These are phyloP conservation scores for Rallus limicola DNA, from an alignment of 2,113 vertebrate genomes.

Conservation along the genomic window DNA sequence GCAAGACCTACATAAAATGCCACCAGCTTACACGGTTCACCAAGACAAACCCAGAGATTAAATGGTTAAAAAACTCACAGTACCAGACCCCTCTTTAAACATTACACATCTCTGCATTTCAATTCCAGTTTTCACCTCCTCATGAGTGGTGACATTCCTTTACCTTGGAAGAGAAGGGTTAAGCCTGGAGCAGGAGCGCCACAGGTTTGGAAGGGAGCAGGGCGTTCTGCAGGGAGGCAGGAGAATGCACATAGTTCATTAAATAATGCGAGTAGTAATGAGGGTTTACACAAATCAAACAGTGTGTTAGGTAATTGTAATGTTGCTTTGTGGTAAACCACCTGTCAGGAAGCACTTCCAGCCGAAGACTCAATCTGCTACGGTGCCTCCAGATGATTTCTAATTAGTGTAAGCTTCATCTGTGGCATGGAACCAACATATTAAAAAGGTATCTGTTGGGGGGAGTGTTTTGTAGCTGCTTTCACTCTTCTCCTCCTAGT, in stretches of 20 bases:
- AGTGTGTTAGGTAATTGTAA: conserved; percentile 76
- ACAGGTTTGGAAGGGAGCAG: conserved; percentile 23
- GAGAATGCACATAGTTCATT: conserved; percentile 73
- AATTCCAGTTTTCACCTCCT: background rate
- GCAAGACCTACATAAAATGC: background rate
- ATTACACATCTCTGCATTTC: background rate
- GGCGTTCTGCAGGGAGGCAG: conserved; percentile 47
- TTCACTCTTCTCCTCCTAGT: background rate
- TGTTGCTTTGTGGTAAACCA: conserved; percentile 74
- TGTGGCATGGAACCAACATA: conserved; percentile 38
- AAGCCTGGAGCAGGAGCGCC: background rate
- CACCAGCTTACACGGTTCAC: background rate
- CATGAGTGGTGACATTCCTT: background rate
- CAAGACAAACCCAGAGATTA: background rate
- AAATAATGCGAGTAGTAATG: conserved; percentile 74
- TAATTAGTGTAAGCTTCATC: conserved; percentile 76
- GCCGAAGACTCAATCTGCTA: conserved; percentile 74
- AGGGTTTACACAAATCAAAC: conserved; percentile 78
- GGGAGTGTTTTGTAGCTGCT: background rate
- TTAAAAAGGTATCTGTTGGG: background rate
- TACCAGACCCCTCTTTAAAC: background rate
- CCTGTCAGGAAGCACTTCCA: conserved; percentile 76
- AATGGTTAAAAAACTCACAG: background rate
- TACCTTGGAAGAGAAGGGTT: conserved; percentile 6
- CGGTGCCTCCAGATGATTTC: conserved; percentile 71